These are phyloP conservation scores for Campopleginae sp. DNA, from an alignment of 2,888 invertebrate genomes.

Conservation along the genomic window DNA sequence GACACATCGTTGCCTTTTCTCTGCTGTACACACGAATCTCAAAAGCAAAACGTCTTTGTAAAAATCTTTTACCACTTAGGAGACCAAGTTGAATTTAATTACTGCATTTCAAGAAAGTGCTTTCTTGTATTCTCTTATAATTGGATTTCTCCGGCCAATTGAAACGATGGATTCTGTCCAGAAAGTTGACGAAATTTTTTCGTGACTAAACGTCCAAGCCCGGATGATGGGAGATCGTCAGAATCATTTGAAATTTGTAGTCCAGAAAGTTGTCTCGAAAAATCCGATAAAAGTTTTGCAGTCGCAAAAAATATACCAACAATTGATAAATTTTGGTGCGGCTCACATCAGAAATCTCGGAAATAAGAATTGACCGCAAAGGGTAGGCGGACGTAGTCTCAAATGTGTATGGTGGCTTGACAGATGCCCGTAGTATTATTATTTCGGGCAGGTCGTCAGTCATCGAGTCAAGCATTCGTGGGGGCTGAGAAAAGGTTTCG, in stretches of 20 bases:
- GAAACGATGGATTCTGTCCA: not conserved
- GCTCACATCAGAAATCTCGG: slow-evolving; percentile 65
- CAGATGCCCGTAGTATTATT: slow-evolving; percentile 70
- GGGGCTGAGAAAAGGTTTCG: slow-evolving; percentile 47
- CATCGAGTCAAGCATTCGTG: slow-evolving; percentile 72
- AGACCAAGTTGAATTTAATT: slow-evolving; percentile 57
- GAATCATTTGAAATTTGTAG: not conserved
- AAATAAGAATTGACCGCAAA: slow-evolving; percentile 72
- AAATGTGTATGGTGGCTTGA: slow-evolving; percentile 63
- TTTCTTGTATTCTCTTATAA: slow-evolving; percentile 39
- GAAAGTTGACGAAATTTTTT: slow-evolving; percentile 3
- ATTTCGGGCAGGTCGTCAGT: slow-evolving; percentile 77
- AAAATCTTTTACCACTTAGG: slow-evolving; percentile 48
- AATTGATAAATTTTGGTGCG: slow-evolving; percentile 21
- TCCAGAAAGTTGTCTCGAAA: not conserved
- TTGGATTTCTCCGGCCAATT: slow-evolving; percentile 25
- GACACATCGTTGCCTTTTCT: not conserved
- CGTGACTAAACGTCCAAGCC: not conserved
- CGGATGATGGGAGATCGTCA: not conserved
- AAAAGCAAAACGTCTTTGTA: slow-evolving; percentile 26
- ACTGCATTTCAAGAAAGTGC: slow-evolving; percentile 46
- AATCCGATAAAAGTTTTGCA: slow-evolving; percentile 21
- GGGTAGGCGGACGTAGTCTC: slow-evolving; percentile 59
- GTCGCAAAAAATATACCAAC: slow-evolving; percentile 43
- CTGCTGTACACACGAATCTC: slow-evolving; percentile 46